phyloP scores from a whole-genome alignment of 2,888 invertebrate genomes.

The Drosophila mayaguana region DNA sequence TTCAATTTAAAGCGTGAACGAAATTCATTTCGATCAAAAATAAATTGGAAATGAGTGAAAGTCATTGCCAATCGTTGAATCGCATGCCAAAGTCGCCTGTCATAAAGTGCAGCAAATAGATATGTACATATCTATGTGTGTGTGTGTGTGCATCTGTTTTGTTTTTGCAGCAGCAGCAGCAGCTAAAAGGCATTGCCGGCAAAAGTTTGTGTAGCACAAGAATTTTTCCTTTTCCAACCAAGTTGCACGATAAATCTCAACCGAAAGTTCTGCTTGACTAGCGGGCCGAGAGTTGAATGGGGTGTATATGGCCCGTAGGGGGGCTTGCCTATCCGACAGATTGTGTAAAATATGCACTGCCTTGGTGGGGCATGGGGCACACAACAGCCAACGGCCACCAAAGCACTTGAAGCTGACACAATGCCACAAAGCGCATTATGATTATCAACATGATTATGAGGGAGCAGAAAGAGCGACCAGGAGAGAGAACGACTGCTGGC shows the following conservation, averaged over 20 bases:
- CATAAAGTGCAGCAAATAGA: conserved; percentile 31
- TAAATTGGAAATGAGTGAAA: conserved; percentile 39
- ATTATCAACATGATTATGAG: conserved; percentile 65
- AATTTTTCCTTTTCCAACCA: conserved; percentile 54
- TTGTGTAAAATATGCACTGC: conserved; percentile 73
- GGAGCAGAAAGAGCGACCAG: conserved; percentile 13
- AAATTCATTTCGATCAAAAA: conserved; percentile 28
- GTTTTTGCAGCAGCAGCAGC: conserved; percentile 18
- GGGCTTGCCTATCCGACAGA: conserved; percentile 34
- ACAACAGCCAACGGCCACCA: conserved; percentile 35
- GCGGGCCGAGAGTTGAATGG: not conserved
- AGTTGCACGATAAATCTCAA: conserved; percentile 71
- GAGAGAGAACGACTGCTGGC: conserved; percentile 1
- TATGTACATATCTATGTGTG: not conserved
- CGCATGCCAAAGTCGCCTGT: conserved; percentile 34
- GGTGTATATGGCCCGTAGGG: not conserved
- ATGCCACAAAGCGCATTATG: conserved; percentile 76
- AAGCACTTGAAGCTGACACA: conserved; percentile 62
- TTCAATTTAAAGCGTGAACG: conserved; percentile 24
- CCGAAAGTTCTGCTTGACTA: conserved; percentile 61
- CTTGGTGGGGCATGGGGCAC: conserved; percentile 37
- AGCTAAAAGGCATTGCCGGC: conserved; percentile 65
- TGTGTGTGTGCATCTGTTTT: conserved; percentile 21
- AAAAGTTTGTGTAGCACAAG: conserved; percentile 56
- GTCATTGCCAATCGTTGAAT: conserved; percentile 17